Conservation (phyloP, 2,888 invertebrate genomes). For the Philopedon plagiatum region DNA sequence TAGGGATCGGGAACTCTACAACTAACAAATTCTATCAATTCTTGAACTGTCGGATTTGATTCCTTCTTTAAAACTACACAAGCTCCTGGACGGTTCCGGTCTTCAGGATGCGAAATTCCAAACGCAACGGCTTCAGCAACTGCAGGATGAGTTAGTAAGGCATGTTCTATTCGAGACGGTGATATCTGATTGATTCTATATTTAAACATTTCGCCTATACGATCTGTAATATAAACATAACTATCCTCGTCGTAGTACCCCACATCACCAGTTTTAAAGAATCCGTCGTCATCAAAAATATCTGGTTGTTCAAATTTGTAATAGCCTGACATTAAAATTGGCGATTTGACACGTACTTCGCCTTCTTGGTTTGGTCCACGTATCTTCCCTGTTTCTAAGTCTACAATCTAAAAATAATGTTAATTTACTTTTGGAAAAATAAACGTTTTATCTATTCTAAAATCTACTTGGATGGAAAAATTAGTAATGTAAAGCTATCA, state of each 20-base stretch:
- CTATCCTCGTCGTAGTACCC: conserved; percentile 69
- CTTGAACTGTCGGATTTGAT: conserved; percentile 12
- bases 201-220: conserved; percentile 70
- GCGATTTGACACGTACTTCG: conserved; percentile 70
- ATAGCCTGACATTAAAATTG: conserved; percentile 66
- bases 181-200: conserved; percentile 69
- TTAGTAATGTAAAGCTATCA: too few relatives aligned
- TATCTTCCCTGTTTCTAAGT: conserved; percentile 56
- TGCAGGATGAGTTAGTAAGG: conserved; percentile 58
- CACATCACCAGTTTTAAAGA: conserved; percentile 71
- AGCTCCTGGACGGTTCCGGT: conserved; percentile 58
- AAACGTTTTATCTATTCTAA: too few relatives aligned
- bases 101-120: conserved; percentile 57
- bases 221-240: conserved; percentile 69
- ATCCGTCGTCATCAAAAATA: conserved; percentile 67
- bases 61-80: conserved; percentile 51
- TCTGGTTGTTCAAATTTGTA: conserved; percentile 67
- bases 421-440: too few relatives aligned
- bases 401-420: conserved; percentile 49
- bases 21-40: conserved; percentile 56
- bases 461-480: too few relatives aligned
- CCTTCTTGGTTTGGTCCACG: conserved; percentile 67
- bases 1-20: conserved; percentile 56
- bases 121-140: conserved; percentile 57
- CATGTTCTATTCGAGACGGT: conserved; percentile 58